A percentile compares a stretch with the other conserved stretches of the same genome.
These are phyloP conservation scores for Cataglyphis rosenhaueri DNA, from an alignment of 2,888 invertebrate genomes.

Conservation along the genomic window DNA sequence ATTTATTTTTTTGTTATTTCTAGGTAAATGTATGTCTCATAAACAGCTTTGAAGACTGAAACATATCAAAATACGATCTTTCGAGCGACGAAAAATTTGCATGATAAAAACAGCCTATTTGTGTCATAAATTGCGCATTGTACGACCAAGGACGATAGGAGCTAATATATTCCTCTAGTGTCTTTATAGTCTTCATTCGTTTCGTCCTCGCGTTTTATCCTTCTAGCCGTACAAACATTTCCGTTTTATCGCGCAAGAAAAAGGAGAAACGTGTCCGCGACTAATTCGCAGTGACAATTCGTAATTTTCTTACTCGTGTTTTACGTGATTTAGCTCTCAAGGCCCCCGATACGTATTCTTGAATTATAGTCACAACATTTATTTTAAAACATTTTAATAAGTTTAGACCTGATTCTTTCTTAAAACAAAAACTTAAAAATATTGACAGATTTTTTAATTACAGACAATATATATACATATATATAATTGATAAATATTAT, in stretches of 20 bases:
- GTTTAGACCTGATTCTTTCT: not conserved
- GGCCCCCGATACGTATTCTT: not conserved
- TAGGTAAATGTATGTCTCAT: not conserved
- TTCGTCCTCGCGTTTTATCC: constrained; percentile 18
- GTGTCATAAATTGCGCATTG: constrained; percentile 12
- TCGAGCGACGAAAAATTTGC: constrained; percentile 9
- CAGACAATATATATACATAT: not conserved
- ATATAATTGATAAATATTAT: not conserved
- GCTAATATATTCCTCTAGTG: constrained; percentile 2
- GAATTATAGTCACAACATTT: not conserved
- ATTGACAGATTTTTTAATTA: not conserved
- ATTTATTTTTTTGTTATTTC: not conserved
- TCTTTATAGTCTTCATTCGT: constrained; percentile 16
- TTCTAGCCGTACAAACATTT: not conserved
- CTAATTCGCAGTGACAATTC: constrained; percentile 10
- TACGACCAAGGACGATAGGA: not conserved
- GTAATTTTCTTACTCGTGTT: not conserved
- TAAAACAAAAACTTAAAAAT: not conserved
- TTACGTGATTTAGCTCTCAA: not conserved
- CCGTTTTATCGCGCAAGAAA: not conserved
- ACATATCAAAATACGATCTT: not conserved
- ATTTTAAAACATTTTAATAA: not conserved
- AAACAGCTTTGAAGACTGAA: not conserved
- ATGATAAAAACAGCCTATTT: constrained; percentile 16
- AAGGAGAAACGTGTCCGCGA: constrained; percentile 7